Base-by-base conservation (phyloP, 2,888 invertebrate species). In the Fragum sueziense region DNA sequence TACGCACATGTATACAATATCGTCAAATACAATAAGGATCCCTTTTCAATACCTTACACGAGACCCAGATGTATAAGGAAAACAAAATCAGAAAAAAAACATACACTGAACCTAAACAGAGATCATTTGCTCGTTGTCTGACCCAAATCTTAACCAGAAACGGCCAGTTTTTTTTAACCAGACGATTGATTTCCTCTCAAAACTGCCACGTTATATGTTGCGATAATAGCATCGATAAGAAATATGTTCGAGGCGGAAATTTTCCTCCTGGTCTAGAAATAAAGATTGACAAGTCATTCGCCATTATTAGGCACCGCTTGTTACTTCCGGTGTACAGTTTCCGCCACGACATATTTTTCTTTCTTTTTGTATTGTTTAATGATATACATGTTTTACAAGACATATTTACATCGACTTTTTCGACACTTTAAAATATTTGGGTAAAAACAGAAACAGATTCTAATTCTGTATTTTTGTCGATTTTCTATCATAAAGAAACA, bases 201-300 rank as follows among this genome's bases (percentile, higher is more conserved):
- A 65, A 65, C 29, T 65, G 65, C 41, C 65, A 65, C 41, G 34
- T 65, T 37, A 41, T 65, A 41, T 25, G 65, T 37, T 14, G 65
- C 65, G 65, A 65, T 65, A 65, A 65, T 37, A 41, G 41, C 41
- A 14, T 14, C 27, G 65, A 41, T 65, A 65, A 65, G 65, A 41
- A 65, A 37, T n/a, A 27, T 22, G 65, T 33, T 41, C 65, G 4
- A 4, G 65, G 31, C 25, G 41, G 65, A 65, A 65, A 41, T 33
- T 65, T 65, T 37, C 65, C 27, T 65, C 34, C 22, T 34, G 65
- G 25, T 37, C 22, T 20, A 65, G 25, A 37, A 65, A 65, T 37
- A 65, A 65, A 65, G 65, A 65, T 65, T 65, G 65, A 65, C 65
- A 65, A 65, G 65, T 65, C 34, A 37, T 37, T 34, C 2, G 65